phyloP scores from a whole-genome alignment of 1,140 invertebrate genomes.

The Melanaphis sacchari region DNA sequence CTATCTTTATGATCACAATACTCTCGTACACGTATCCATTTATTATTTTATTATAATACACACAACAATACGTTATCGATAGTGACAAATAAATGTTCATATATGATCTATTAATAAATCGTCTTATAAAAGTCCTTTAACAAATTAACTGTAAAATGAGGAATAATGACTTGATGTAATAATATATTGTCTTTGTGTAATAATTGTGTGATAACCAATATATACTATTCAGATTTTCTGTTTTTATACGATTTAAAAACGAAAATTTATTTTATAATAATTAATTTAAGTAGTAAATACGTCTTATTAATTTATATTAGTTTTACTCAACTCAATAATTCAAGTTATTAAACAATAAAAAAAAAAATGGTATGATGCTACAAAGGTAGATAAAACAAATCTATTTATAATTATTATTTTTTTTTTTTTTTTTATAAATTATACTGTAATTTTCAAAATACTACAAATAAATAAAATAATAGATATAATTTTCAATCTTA shows the following conservation, averaged over 20 bases:
- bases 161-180: not conserved
- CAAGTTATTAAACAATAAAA: not conserved
- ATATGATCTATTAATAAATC: not conserved
- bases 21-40: slow-evolving; percentile 1
- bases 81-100: not conserved
- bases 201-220: not conserved
- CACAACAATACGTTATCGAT: not conserved
- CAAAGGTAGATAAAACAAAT: no score
- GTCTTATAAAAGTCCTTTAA: not conserved
- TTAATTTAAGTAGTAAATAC: not conserved
- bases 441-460: not conserved
- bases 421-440: not conserved
- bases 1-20: not conserved
- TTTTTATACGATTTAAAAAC: not conserved
- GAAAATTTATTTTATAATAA: not conserved
- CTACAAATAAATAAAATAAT: not conserved
- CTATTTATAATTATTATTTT: no score
- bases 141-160: not conserved
- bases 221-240: not conserved
- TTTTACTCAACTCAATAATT: not conserved
- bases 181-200: not conserved
- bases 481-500: not conserved
- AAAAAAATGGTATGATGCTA: no score
- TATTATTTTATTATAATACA: slow-evolving; percentile 2
- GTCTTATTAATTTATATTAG: not conserved